These are phyloP conservation scores for Conchocele bisecta DNA, from an alignment of 2,888 invertebrate species.

Conservation along the genomic window DNA sequence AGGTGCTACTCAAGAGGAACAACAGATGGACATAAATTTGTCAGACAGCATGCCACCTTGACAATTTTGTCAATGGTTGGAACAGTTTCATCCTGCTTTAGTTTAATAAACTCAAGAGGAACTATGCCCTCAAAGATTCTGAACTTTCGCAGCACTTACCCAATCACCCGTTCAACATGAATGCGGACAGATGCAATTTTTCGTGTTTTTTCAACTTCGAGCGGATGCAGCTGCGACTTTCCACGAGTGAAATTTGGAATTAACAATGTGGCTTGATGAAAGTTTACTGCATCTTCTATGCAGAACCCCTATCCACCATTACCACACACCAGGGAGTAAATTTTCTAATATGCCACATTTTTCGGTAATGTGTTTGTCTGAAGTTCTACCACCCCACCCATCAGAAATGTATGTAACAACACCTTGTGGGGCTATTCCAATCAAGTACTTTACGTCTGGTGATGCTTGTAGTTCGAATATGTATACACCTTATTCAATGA, in stretches of 20 bases:
- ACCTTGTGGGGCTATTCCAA: slow-evolving; percentile 63
- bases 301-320: slow-evolving; percentile 60
- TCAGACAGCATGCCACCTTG: slow-evolving; percentile 20
- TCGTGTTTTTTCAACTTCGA: too few relatives aligned
- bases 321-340: slow-evolving; percentile 45
- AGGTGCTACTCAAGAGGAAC: slow-evolving; percentile 21
- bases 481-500: slow-evolving; percentile 10
- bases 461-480: slow-evolving; percentile 36
- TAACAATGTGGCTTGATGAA: too few relatives aligned
- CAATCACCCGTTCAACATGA: too few relatives aligned
- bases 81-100: slow-evolving; percentile 14
- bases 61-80: slow-evolving; percentile 38
- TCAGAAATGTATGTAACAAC: slow-evolving; percentile 59
- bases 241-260: too few relatives aligned
- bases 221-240: too few relatives aligned
- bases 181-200: too few relatives aligned
- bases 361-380: slow-evolving; percentile 61
- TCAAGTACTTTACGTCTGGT: slow-evolving; percentile 61
- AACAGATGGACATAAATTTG: slow-evolving; percentile 30
- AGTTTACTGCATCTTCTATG: too few relatives aligned
- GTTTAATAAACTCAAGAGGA: slow-evolving; percentile 18
- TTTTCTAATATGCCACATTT: slow-evolving; percentile 51
- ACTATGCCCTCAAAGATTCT: slow-evolving; percentile 28
- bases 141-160: slow-evolving; percentile 23
- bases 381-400: slow-evolving; percentile 63